phyloP scores from a whole-genome alignment of 2,888 invertebrate genomes.

The Drosophila rubida region DNA sequence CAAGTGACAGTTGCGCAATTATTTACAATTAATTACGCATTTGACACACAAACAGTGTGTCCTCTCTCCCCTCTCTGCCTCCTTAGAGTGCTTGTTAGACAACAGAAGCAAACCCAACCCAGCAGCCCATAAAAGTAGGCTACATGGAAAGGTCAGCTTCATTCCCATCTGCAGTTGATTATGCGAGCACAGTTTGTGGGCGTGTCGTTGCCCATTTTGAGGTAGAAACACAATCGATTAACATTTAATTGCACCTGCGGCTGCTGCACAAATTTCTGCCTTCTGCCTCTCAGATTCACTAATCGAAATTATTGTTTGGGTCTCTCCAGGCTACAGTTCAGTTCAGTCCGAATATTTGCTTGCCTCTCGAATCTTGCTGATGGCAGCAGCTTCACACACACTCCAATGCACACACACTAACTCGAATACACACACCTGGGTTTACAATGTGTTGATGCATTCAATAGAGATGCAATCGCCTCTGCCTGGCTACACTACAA shows the following conservation, averaged over 20 bases:
- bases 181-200: constrained; percentile 33
- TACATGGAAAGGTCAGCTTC: constrained; percentile 24
- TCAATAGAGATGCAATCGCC: constrained; percentile 13
- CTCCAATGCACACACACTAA: constrained; percentile 9
- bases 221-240: constrained; percentile 71
- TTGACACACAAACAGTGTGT: constrained; percentile 38
- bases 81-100: constrained; percentile 19
- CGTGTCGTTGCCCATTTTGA: constrained; percentile 24
- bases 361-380: constrained; percentile 26
- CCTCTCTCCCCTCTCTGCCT: background rate
- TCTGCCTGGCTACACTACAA: background rate
- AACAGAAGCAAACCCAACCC: background rate
- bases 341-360: constrained; percentile 32
- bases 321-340: constrained; percentile 39
- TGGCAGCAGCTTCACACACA: constrained; percentile 21
- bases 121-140: constrained; percentile 24
- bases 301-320: constrained; percentile 66
- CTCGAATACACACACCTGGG: background rate
- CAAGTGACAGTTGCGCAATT: constrained; percentile 72
- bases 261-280: constrained; percentile 37
- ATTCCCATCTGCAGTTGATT: constrained; percentile 38
- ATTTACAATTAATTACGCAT: constrained; percentile 75
- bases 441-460: constrained; percentile 9
- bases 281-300: constrained; percentile 34
- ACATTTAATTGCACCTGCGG: constrained; percentile 71